Conservation (phyloP, 2,797 vertebrate species). For the Graptemys geographica region DNA sequence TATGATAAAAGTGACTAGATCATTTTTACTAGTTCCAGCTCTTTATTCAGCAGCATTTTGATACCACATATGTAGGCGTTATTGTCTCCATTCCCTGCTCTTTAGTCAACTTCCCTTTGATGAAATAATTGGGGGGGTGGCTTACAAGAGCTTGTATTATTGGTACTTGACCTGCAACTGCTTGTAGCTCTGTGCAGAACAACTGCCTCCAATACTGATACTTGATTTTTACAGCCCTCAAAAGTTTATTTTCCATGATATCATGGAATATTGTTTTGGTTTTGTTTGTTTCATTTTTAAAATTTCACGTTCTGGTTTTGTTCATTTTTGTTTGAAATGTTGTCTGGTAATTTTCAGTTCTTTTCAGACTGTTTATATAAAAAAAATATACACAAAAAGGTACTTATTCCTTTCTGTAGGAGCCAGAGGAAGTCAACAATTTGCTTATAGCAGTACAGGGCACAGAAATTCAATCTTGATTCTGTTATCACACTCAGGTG, state of each 20-base stretch:
- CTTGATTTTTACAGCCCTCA: not conserved
- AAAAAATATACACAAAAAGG: not conserved
- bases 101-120: conserved; percentile 21
- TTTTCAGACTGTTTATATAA: not conserved
- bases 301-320: not conserved
- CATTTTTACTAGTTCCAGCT: not conserved
- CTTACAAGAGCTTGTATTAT: conserved; percentile 14
- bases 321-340: not conserved
- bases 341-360: not conserved
- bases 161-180: conserved; percentile 32
- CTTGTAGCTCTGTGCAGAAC: not conserved
- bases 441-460: not conserved
- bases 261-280: not conserved
- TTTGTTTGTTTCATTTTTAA: not conserved
- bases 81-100: not conserved
- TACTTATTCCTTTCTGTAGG: not conserved
- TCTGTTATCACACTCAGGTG: not conserved
- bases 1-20: conserved; percentile 6
- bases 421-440: not conserved
- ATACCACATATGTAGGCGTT: not conserved
- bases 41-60: conserved; percentile 50
- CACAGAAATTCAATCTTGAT: not conserved
- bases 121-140: conserved; percentile 37
- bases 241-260: not conserved
- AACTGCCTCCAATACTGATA: not conserved